Evolutionary conservation across 2,797 vertebrate species (phyloP).

Genomic region (Hippoglossus hippoglossus): DNA sequence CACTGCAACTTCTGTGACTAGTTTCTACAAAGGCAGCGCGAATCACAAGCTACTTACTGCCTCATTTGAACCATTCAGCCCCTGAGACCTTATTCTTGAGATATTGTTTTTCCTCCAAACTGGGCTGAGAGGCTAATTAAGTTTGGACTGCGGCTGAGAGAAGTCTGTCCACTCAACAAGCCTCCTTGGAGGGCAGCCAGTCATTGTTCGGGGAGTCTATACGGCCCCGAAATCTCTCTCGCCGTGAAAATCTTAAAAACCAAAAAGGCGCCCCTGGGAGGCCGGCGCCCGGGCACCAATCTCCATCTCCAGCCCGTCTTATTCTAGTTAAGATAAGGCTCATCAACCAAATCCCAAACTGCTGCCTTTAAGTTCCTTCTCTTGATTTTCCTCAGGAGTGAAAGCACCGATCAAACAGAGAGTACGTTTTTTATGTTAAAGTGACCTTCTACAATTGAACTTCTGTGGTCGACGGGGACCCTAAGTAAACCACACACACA

Average conservation of each 20-base stretch:
- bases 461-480: background rate
- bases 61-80: conserved; percentile 37
- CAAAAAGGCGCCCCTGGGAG: conserved; percentile 37
- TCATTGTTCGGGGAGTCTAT: conserved; percentile 63
- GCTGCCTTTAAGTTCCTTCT: conserved; percentile 5
- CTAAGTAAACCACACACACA: conserved; percentile 23
- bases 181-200: conserved; percentile 64
- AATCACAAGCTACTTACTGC: conserved; percentile 12
- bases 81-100: conserved; percentile 36
- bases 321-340: conserved; percentile 37
- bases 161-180: conserved; percentile 57
- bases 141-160: conserved; percentile 45
- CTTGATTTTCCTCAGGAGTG: conserved; percentile 4
- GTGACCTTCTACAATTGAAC: background rate
- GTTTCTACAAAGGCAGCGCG: background rate
- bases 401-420: background rate
- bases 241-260: conserved; percentile 40
- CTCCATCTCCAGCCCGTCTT: background rate
- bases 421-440: background rate
- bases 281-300: conserved; percentile 8
- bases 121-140: conserved; percentile 59
- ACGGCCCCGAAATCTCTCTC: conserved; percentile 35
- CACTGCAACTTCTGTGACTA: background rate
- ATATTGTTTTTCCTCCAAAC: conserved; percentile 45
- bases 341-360: conserved; percentile 41